Conservation (phyloP, 2,797 vertebrate species). For the Microtus californicus region DNA sequence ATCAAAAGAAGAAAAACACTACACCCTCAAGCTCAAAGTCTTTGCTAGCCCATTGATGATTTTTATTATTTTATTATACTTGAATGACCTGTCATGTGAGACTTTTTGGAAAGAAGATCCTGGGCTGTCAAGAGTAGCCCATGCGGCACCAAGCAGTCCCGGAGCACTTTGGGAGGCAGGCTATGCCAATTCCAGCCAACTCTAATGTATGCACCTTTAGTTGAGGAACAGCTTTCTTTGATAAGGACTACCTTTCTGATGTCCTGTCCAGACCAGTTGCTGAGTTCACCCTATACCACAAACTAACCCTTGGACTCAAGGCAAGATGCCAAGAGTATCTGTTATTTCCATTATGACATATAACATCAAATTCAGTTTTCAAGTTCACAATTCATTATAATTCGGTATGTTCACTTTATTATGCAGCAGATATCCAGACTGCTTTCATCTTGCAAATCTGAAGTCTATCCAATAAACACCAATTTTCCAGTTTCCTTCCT, state of each 20-base stretch:
- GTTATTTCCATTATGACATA: not conserved
- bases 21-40: not conserved
- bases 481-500: not conserved
- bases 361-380: not conserved
- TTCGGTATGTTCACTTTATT: not conserved
- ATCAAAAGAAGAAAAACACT: not conserved
- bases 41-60: not conserved
- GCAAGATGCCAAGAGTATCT: not conserved
- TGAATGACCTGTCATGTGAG: not conserved
- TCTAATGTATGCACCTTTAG: not conserved
- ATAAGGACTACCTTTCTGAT: not conserved
- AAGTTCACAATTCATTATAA: not conserved
- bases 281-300: not conserved
- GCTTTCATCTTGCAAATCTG: not conserved
- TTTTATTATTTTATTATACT: not conserved
- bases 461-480: not conserved
- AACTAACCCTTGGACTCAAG: not conserved
- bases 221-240: not conserved
- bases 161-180: not conserved
- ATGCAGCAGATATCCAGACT: not conserved
- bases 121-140: not conserved
- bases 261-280: not conserved
- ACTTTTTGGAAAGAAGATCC: not conserved
- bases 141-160: not conserved
- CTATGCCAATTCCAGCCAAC: not conserved